Conservation (phyloP, 2,797 vertebrate species). For the Scomberomorus guttatus region DNA sequence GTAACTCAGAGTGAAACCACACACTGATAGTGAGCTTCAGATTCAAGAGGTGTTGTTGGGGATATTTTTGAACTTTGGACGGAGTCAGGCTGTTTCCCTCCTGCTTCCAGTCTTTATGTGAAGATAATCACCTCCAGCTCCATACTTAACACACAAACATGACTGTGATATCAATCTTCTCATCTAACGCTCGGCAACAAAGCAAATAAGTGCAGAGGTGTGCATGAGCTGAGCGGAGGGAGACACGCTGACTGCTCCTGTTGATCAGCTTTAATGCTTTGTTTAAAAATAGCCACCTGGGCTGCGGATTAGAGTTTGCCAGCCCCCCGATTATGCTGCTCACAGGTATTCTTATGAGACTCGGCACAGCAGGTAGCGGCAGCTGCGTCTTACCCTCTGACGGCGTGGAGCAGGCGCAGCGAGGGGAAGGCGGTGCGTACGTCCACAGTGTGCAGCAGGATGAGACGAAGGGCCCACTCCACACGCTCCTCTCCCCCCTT, state of each 20-base stretch:
- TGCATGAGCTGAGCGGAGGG: neutral
- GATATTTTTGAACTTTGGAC: neutral
- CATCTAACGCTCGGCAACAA: neutral
- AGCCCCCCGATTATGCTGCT: conserved; percentile 52
- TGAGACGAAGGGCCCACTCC: conserved; percentile 94
- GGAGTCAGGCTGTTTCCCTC: too few relatives aligned
- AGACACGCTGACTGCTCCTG: conserved; percentile 28
- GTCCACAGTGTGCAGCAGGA: conserved; percentile 91
- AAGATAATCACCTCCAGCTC: conserved; percentile 2
- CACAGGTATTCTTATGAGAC: conserved; percentile 49
- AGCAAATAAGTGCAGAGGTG: neutral
- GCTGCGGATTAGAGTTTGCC: conserved; percentile 54
- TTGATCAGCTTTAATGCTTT: conserved; percentile 62
- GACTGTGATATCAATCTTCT: conserved; percentile 7
- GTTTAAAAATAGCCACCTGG: conserved; percentile 73
- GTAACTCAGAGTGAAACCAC: neutral
- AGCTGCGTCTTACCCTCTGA: conserved; percentile 91
- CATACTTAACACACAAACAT: neutral
- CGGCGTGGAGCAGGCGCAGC: conserved; percentile 94
- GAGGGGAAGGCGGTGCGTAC: conserved; percentile 96
- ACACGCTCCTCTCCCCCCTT: conserved; percentile 95
- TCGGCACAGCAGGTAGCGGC: neutral
- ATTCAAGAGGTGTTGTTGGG: neutral
- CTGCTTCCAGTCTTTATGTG: neutral
- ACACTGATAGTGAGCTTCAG: neutral